A percentile compares a stretch with the other conserved stretches of the same genome.
These are phyloP conservation scores for Hypothenemus hampei DNA, from an alignment of 1,140 invertebrate genomes.

Conservation along the genomic window DNA sequence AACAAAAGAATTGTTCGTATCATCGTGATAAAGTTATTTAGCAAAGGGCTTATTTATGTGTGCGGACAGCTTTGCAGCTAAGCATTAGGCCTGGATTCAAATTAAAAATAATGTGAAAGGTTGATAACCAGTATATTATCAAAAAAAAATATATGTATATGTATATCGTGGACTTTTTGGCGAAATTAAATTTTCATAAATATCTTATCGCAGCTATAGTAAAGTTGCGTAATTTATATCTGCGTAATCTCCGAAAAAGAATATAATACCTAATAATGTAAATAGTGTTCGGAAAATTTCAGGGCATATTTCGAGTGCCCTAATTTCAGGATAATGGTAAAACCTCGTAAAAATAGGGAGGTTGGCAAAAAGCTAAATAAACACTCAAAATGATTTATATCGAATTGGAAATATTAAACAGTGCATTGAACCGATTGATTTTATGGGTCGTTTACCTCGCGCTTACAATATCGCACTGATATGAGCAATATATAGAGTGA, in stretches of 20 bases:
- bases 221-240: background rate
- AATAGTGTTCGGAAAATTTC: background rate
- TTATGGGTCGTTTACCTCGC: slow-evolving; percentile 17
- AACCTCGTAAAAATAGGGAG: background rate
- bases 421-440: slow-evolving; percentile 8
- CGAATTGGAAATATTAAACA: slow-evolving; percentile 1
- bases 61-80: slow-evolving; percentile 11
- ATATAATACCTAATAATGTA: too few relatives aligned
- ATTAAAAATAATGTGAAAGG: slow-evolving; percentile 16
- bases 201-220: background rate
- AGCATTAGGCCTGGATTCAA: slow-evolving; percentile 2
- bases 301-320: too few relatives aligned
- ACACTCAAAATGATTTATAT: slow-evolving; percentile 9
- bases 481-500: slow-evolving; percentile 1
- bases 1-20: slow-evolving; percentile 11
- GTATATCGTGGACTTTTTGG: background rate
- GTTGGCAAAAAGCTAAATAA: too few relatives aligned
- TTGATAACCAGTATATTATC: slow-evolving; percentile 10
- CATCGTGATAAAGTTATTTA: slow-evolving; percentile 21
- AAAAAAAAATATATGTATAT: too few relatives aligned
- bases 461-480: slow-evolving; percentile 12
- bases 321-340: background rate
- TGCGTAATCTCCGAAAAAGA: background rate
- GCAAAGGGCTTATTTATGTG: slow-evolving; percentile 16
- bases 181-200: slow-evolving; percentile 4